Conservation (phyloP, 2,797 vertebrate genomes). For the Acrossocheilus wenchowensis region DNA sequence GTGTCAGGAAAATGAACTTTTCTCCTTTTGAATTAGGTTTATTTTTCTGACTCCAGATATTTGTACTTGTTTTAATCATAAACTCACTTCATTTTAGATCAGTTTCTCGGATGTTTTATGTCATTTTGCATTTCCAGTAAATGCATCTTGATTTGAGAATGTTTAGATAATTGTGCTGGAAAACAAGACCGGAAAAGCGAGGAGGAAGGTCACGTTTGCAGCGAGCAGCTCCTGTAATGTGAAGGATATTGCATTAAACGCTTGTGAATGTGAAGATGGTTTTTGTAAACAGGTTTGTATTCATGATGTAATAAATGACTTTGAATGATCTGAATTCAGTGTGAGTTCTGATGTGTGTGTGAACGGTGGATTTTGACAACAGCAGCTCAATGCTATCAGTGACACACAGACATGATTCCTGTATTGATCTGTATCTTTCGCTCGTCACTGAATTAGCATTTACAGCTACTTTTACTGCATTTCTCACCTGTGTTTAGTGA, state of each 20-base stretch:
- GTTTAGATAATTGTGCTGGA: not conserved
- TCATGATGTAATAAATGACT: slow-evolving; percentile 21
- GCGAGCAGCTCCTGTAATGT: not conserved
- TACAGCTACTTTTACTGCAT: not conserved
- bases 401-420: slow-evolving; percentile 5
- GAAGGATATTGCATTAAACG: not conserved
- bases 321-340: slow-evolving; percentile 28
- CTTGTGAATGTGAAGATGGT: not conserved
- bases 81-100: not conserved
- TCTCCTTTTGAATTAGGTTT: not conserved
- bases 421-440: not conserved
- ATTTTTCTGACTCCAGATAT: not conserved
- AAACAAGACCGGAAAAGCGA: not conserved
- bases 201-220: not conserved
- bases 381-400: slow-evolving; percentile 28
- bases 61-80: not conserved
- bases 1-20: not conserved
- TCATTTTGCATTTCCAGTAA: not conserved
- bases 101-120: not conserved
- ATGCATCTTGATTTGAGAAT: not conserved
- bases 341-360: not conserved
- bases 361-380: not conserved
- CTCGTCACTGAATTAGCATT: not conserved
- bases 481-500: not conserved
- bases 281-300: slow-evolving; percentile 23